Conservation (phyloP, 2,797 vertebrate genomes). For the Parotocinclus haroldoi region DNA sequence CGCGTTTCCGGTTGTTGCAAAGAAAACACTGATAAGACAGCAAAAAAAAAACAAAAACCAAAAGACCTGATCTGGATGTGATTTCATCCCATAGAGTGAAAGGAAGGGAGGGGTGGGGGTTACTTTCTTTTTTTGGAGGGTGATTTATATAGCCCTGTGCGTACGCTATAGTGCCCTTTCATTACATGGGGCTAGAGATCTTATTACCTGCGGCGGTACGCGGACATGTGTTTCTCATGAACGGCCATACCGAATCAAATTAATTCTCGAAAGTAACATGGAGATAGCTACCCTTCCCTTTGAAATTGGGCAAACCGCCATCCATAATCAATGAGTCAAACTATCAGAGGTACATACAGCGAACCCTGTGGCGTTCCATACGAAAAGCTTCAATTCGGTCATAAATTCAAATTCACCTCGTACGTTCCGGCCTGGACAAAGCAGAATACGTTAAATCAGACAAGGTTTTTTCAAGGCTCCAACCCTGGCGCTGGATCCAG, state of each 20-base stretch:
- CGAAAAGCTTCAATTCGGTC: constrained; percentile 69
- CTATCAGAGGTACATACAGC: constrained; percentile 75
- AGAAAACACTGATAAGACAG: constrained; percentile 38
- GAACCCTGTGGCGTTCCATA: constrained; percentile 73
- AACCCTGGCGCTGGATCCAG: constrained; percentile 8
- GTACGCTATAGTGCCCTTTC: constrained; percentile 58
- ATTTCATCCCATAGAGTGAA: constrained; percentile 28
- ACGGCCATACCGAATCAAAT: constrained; percentile 78
- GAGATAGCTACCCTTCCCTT: constrained; percentile 76
- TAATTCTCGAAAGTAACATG: constrained; percentile 81
- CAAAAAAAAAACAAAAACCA: constrained; percentile 23
- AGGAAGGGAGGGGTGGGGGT: constrained; percentile 6
- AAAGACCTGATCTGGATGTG: constrained; percentile 34
- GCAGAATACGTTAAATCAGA: constrained; percentile 64
- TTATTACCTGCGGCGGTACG: constrained; percentile 69
- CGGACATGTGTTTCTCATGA: constrained; percentile 82
- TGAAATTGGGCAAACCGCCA: constrained; percentile 80
- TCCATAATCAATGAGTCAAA: constrained; percentile 83
- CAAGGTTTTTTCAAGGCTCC: constrained; percentile 42
- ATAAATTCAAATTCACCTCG: constrained; percentile 76
- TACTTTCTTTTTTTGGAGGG: constrained; percentile 38
- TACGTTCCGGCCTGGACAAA: constrained; percentile 69
- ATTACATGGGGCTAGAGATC: constrained; percentile 59
- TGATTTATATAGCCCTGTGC: constrained; percentile 42
- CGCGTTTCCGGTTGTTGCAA: constrained; percentile 26